phyloP scores from a whole-genome alignment of 2,113 vertebrate genomes.

The Triplophysa rosa region DNA sequence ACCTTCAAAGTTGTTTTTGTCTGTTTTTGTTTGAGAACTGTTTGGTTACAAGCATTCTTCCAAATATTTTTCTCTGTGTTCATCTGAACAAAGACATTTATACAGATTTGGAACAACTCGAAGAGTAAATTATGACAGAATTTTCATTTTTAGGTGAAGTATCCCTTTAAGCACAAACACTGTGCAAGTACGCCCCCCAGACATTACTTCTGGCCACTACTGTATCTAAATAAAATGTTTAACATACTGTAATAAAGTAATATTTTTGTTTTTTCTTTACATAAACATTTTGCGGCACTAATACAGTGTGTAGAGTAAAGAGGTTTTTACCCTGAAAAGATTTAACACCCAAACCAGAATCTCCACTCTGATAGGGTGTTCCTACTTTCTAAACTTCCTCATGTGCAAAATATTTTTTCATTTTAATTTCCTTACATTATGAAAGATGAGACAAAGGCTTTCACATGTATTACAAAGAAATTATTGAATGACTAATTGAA shows the following conservation, averaged over 20 bases:
- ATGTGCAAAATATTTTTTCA: neutral
- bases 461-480: neutral
- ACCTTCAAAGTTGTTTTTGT: too few species aligned
- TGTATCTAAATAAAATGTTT: too few species aligned
- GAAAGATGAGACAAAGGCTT: neutral
- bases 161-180: too few species aligned
- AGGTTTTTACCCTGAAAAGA: neutral
- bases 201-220: too few species aligned
- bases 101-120: too few species aligned
- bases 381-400: neutral
- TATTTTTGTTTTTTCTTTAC: neutral
- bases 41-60: too few species aligned
- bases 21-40: too few species aligned
- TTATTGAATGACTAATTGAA: neutral
- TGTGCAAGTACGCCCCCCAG: too few species aligned
- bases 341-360: conserved; percentile 14
- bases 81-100: too few species aligned
- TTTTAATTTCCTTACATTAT: neutral
- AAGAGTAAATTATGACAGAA: too few species aligned
- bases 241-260: neutral
- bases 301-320: neutral
- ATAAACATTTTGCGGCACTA: neutral
- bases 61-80: too few species aligned
- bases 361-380: neutral
- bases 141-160: too few species aligned